A percentile compares a stretch with the other conserved stretches of the same genome.
Evolutionary conservation across 2,797 vertebrate genomes (phyloP).

Genomic region (Thamnophis elegans): DNA sequence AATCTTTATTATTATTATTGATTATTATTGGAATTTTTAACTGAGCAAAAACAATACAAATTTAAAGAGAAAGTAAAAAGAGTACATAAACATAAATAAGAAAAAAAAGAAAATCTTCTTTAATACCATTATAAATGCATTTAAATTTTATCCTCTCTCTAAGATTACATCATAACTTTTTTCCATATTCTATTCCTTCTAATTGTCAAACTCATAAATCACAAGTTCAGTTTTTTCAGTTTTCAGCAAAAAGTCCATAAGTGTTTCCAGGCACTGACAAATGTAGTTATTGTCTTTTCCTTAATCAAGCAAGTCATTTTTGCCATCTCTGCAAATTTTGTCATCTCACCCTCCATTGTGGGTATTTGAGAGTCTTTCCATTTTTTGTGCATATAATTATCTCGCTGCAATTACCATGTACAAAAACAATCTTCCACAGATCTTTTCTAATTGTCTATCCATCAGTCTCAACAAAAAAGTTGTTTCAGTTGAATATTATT

Average conservation of each 20-base stretch:
- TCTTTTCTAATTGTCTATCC: neutral
- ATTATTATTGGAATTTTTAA: neutral
- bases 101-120: neutral
- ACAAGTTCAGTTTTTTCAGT: neutral
- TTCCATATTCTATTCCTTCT: neutral
- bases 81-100: neutral
- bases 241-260: neutral
- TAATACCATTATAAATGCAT: neutral
- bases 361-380: neutral
- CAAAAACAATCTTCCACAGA: neutral
- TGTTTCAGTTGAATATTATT: neutral
- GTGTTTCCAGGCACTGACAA: neutral
- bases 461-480: neutral
- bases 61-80: neutral
- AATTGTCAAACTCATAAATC: neutral
- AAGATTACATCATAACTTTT: neutral
- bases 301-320: neutral
- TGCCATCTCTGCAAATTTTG: neutral
- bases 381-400: neutral
- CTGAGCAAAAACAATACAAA: neutral
- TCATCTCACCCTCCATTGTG: neutral
- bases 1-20: neutral
- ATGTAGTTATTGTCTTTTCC: neutral
- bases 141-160: neutral
- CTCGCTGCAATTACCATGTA: constrained; percentile 9